These are phyloP conservation scores for Diglossa cyanea DNA, from an alignment of 2,797 vertebrate genomes.

Conservation along the genomic window DNA sequence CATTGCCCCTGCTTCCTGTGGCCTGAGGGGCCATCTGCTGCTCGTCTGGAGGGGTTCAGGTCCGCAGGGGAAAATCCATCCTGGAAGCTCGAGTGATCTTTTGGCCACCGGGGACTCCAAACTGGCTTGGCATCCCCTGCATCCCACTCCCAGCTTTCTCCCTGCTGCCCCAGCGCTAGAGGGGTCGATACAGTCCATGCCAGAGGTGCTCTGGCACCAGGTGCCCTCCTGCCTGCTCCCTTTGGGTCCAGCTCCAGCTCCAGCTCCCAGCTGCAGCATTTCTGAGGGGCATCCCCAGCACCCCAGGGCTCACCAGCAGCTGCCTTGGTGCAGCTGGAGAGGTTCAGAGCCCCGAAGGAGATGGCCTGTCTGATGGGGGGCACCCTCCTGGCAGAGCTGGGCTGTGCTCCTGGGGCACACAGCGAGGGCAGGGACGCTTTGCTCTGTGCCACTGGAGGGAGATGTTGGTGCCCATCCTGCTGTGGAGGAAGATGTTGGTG, in stretches of 20 bases:
- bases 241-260: background rate
- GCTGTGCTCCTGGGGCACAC: background rate
- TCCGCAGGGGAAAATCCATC: background rate
- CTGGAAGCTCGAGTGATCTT: background rate
- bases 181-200: conserved; percentile 66
- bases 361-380: conserved; percentile 35
- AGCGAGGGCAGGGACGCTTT: background rate
- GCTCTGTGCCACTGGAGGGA: background rate
- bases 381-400: background rate
- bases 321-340: background rate
- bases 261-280: conserved; percentile 64
- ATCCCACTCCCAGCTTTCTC: background rate
- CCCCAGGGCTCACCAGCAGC: background rate
- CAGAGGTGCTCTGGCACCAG: conserved; percentile 34
- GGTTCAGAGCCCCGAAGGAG: conserved; percentile 59
- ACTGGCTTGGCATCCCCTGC: background rate
- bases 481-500: background rate
- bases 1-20: background rate
- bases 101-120: background rate
- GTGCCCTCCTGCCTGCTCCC: background rate
- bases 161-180: conserved; percentile 31
- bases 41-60: background rate
- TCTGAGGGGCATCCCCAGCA: conserved; percentile 41
- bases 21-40: background rate
- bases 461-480: background rate